Conservation (phyloP, 2,888 invertebrate species). For the Lasioglossum oenotherae region DNA sequence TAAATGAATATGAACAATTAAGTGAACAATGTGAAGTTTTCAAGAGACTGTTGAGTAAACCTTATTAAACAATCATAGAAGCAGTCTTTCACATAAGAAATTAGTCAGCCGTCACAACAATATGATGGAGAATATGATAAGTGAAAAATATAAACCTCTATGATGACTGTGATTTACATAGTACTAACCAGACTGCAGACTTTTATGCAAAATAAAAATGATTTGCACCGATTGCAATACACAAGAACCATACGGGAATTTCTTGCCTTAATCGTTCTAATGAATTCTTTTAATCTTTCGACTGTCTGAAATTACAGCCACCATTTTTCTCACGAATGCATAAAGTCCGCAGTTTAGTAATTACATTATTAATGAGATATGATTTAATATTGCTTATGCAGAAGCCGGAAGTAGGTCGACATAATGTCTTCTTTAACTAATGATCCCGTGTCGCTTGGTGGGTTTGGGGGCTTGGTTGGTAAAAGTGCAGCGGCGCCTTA, state of each 20-base stretch:
- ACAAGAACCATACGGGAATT: no score
- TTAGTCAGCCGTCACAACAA: no score
- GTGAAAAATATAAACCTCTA: no score
- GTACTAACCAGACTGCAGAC: no score
- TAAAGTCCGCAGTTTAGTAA: background rate
- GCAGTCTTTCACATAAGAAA: no score
- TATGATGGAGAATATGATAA: no score
- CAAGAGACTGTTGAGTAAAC: background rate
- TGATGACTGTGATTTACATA: no score
- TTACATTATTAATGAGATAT: background rate
- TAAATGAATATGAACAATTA: background rate
- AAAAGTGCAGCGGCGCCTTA: background rate
- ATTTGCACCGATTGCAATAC: no score
- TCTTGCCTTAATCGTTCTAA: no score
- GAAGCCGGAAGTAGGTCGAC: slow-evolving; percentile 41
- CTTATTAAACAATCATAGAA: background rate
- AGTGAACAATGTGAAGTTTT: background rate
- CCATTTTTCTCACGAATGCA: background rate
- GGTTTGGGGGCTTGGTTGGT: background rate
- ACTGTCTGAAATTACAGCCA: background rate
- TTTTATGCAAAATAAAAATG: no score
- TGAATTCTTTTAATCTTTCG: no score
- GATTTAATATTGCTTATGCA: background rate
- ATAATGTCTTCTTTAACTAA: slow-evolving; percentile 51
- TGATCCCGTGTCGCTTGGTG: slow-evolving; percentile 9